phyloP scores from a whole-genome alignment of 1,140 invertebrate genomes.

The Trichonephila inaurata region DNA sequence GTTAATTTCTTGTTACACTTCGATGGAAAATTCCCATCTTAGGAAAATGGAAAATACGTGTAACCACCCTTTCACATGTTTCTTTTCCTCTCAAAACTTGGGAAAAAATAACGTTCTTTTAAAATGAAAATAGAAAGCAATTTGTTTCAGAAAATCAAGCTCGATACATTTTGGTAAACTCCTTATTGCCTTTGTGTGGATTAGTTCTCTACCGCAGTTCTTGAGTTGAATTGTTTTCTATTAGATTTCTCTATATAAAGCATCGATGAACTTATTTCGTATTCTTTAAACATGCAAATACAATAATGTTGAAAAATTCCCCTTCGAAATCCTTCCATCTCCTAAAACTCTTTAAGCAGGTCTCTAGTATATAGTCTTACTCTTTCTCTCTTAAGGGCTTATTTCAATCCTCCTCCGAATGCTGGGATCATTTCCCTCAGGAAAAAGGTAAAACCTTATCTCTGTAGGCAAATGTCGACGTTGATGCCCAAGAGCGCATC shows the following conservation, averaged over 20 bases:
- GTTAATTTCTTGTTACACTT: not conserved
- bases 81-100: not conserved
- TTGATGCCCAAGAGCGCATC: constrained; percentile 15
- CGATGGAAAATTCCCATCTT: not conserved
- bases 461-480: constrained; percentile 45
- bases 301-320: constrained; percentile 11
- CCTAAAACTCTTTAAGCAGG: constrained; percentile 40
- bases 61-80: not conserved
- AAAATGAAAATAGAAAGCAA: not conserved
- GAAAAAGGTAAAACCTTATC: constrained; percentile 37
- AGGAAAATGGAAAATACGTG: not conserved
- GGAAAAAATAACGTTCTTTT: not conserved
- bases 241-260: not conserved
- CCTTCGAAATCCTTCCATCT: not conserved
- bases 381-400: constrained; percentile 21
- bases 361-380: not conserved
- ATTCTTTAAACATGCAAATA: constrained; percentile 33
- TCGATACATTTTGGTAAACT: not conserved
- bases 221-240: constrained; percentile 15
- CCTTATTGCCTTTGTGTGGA: constrained; percentile 20
- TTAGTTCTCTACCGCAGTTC: not conserved
- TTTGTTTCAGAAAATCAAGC: not conserved
- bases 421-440: constrained; percentile 12
- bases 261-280: constrained; percentile 13
- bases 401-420: not conserved